These are phyloP conservation scores for Julus scanicus DNA, from an alignment of 2,888 invertebrate species.

Conservation along the genomic window DNA sequence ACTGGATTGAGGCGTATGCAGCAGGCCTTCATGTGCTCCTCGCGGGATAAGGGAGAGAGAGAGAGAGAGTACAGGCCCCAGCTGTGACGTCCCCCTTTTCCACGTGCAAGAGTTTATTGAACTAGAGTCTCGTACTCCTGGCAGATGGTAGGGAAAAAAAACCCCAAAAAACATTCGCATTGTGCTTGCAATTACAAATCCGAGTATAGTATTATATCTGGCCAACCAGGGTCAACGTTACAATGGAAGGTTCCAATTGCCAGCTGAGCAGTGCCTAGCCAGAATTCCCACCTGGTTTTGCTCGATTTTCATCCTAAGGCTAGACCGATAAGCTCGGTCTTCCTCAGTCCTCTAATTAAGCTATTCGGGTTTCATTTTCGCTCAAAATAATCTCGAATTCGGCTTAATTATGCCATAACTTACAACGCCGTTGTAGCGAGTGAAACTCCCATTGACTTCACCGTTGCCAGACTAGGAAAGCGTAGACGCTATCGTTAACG, in stretches of 20 bases:
- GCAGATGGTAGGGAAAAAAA: neutral
- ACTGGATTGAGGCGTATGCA: neutral
- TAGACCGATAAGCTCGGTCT: neutral
- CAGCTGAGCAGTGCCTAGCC: neutral
- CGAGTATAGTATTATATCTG: neutral
- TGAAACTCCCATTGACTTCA: neutral
- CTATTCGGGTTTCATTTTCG: neutral
- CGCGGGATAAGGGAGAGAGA: neutral
- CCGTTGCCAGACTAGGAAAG: neutral
- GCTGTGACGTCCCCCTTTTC: neutral
- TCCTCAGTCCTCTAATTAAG: neutral
- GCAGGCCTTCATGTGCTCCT: no score
- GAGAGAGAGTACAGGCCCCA: neutral
- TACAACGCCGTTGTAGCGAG: neutral
- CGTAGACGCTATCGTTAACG: neutral
- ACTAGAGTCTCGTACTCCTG: neutral
- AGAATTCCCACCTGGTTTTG: neutral
- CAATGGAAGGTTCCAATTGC: neutral
- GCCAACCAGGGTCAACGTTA: neutral
- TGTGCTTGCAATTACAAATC: neutral
- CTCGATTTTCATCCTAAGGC: neutral
- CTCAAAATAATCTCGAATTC: neutral
- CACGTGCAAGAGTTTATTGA: conserved; percentile 14
- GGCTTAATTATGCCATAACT: conserved; percentile 22
- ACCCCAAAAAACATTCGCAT: neutral